Percentiles rank a stretch among this genome's conserved stretches.
These are phyloP conservation scores for Tyto alba DNA, from an alignment of 2,113 vertebrate species.

Conservation along the genomic window DNA sequence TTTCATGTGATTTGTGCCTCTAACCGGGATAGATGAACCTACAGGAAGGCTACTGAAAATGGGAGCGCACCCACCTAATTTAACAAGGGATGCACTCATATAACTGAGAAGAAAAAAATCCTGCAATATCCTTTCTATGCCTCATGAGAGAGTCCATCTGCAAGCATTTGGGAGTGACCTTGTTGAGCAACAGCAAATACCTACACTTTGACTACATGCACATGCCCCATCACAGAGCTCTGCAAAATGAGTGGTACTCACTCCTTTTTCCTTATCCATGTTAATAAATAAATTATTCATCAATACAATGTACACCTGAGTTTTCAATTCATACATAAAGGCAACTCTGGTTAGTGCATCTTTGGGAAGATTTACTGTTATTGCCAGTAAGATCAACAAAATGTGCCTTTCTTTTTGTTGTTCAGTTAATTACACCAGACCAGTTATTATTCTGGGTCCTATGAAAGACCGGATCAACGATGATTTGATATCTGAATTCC, in stretches of 20 bases:
- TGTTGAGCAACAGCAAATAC: not conserved
- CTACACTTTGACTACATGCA: not conserved
- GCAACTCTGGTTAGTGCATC: not conserved
- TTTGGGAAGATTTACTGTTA: not conserved
- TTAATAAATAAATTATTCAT: not conserved
- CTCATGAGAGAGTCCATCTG: not conserved
- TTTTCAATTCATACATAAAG: not conserved
- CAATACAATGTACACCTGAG: not conserved
- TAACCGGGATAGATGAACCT: not conserved
- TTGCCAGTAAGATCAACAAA: not conserved
- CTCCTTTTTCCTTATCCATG: not conserved
- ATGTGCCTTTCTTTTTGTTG: constrained; percentile 21
- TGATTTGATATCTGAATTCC: constrained; percentile 97
- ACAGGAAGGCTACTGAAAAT: not conserved
- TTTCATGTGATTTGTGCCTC: not conserved
- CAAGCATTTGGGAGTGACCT: not conserved
- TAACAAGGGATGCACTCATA: not conserved
- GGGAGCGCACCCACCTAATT: not conserved
- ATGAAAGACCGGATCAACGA: constrained; percentile 99
- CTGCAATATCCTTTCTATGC: not conserved
- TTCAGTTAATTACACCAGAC: constrained; percentile 92
- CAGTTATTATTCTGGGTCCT: constrained; percentile 94
- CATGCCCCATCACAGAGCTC: not conserved
- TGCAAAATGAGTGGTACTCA: not conserved
- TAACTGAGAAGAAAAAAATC: not conserved